Evolutionary conservation across 2,797 vertebrate species (phyloP), one percentile per base, ranked within the genome.

Genomic region (Microtus californicus): DNA sequence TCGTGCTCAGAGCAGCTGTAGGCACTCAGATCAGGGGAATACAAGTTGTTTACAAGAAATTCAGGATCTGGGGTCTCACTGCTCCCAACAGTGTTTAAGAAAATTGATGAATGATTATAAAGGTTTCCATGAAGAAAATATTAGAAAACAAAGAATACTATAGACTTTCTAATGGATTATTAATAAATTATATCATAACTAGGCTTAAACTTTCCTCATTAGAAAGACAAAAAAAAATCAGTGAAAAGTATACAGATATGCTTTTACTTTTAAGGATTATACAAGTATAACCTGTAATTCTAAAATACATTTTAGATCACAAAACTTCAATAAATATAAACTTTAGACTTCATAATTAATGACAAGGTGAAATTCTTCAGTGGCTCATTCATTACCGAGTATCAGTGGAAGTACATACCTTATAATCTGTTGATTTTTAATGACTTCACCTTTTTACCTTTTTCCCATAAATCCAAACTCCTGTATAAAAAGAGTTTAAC

Each of bases 261-360:
- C 51, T 51, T 14, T 51, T 14, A 14, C 51, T 51, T 51, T 51
- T 51, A 51, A 51, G 51, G 51, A 51, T 51, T 51, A 51, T 29
- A 19, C 54, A 73, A 29, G 51, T 23, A 78, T 37, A 15, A 23
- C 5, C 23, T 21, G 25, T 1, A 92, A 80, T 71, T 77, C 69
- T 54, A 63, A 89, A 89, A 80, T 80, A 2, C 37, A 21, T 9
- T 63, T 37, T 94, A 25, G 5, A 63, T 29, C 56, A 48, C 21
- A 63, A 80, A 89, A 45, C 94, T 63, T 54, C 27, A 31, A 73
- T 67, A 79, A 87, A 79, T 54, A 37, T 56, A 79, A 90, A 94
- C 37, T 19, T 17, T 74, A 73, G 43, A 76, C 51, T 76, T 79
- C 17, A 56, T 74, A 76, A 40, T 40, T 74, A 31, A 67, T 54